These are phyloP conservation scores for Gambusia yucatana DNA, from an alignment of 2,797 vertebrate species.

Conservation along the genomic window DNA sequence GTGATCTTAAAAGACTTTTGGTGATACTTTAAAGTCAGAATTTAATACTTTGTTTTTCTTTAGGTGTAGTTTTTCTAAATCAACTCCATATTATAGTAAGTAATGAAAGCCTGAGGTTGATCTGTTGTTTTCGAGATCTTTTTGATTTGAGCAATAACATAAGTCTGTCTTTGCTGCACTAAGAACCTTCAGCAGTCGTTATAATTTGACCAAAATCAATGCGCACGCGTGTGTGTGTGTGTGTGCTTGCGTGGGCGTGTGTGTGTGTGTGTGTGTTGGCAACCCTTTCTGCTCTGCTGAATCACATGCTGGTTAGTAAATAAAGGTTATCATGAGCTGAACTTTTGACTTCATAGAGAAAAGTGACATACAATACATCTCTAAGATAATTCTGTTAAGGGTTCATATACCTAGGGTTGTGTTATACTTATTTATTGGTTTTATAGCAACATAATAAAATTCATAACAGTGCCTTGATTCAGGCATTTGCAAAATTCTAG, in stretches of 20 bases:
- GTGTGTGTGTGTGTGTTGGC: slow-evolving; percentile 16
- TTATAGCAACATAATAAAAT: neutral
- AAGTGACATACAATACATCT: neutral
- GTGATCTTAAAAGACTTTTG: neutral
- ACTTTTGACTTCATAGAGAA: neutral
- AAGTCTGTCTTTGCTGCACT: neutral
- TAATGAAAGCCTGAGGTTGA: neutral
- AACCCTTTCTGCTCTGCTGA: slow-evolving; percentile 55
- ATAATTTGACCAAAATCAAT: neutral
- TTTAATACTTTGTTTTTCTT: neutral
- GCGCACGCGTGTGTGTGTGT: neutral
- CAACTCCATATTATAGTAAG: neutral
- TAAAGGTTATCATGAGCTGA: slow-evolving; percentile 4
- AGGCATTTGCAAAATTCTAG: neutral
- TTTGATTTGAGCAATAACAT: neutral
- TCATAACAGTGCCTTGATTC: neutral
- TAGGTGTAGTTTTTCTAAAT: neutral
- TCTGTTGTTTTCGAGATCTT: neutral
- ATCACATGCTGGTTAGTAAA: slow-evolving; percentile 55
- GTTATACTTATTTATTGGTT: neutral
- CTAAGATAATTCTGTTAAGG: neutral
- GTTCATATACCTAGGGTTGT: neutral
- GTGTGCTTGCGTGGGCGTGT: too few species aligned
- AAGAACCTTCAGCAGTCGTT: neutral
- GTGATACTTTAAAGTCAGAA: neutral